Evolutionary conservation across 1,140 invertebrate genomes (phyloP).

Genomic region (Zaprionus capensis): DNA sequence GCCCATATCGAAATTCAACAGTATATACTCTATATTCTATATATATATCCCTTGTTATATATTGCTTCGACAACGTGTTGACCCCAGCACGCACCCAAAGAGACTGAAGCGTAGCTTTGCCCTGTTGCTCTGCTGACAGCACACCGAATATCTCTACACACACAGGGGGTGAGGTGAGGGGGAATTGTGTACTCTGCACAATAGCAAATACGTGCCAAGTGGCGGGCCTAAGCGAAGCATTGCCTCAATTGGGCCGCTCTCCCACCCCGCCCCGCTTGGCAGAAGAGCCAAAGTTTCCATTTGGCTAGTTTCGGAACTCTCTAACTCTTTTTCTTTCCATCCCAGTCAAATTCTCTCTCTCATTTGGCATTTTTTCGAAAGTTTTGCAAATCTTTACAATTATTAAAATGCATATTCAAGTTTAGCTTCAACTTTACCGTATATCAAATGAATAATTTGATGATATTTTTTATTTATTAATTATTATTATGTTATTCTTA

Average conservation of each 20-base stretch:
- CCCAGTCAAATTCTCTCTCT: background rate
- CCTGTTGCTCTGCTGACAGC: slow-evolving; percentile 10
- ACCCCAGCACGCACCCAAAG: slow-evolving; percentile 37
- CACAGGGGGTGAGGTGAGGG: background rate
- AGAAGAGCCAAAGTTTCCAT: slow-evolving; percentile 8
- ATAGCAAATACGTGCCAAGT: slow-evolving; percentile 20
- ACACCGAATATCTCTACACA: slow-evolving; percentile 1
- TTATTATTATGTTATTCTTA: no score
- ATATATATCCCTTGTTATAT: background rate
- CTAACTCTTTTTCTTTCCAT: background rate
- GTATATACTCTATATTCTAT: background rate
- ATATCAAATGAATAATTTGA: background rate
- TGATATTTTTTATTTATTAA: background rate
- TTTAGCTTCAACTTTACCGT: background rate
- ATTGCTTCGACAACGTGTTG: slow-evolving; percentile 33
- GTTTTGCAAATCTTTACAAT: background rate
- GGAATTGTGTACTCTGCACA: background rate
- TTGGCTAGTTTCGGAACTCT: slow-evolving; percentile 13
- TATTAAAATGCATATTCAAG: background rate
- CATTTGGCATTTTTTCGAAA: background rate
- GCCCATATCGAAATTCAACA: background rate
- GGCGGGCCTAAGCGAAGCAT: slow-evolving; percentile 32
- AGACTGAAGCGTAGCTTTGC: slow-evolving; percentile 37
- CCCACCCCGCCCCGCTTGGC: background rate
- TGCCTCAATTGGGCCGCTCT: slow-evolving; percentile 17